Evolutionary conservation across 2,888 invertebrate genomes (phyloP).

Genomic region (Cenopis cana): DNA sequence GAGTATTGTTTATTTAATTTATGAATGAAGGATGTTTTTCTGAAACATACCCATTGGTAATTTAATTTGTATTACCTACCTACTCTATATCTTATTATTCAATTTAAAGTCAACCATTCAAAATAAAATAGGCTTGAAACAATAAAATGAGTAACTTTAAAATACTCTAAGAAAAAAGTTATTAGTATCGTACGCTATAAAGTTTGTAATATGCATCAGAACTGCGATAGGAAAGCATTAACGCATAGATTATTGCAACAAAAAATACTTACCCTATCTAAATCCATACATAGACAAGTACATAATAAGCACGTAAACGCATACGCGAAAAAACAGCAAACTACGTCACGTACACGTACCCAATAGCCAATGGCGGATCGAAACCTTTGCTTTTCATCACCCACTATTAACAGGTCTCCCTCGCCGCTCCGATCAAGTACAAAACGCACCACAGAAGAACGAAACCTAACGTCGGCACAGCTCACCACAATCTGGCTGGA

Average conservation of each 20-base stretch:
- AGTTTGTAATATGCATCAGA: not conserved
- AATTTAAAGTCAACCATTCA: too few species aligned
- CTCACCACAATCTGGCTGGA: not conserved
- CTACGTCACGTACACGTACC: slow-evolving; percentile 75
- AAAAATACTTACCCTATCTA: not conserved
- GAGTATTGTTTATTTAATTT: too few species aligned
- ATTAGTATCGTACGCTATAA: not conserved
- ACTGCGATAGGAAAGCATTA: not conserved
- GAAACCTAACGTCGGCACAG: slow-evolving; percentile 20
- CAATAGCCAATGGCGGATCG: slow-evolving; percentile 80
- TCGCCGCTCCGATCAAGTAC: slow-evolving; percentile 47
- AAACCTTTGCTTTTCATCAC: slow-evolving; percentile 64
- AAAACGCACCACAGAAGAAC: slow-evolving; percentile 39
- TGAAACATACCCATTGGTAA: too few species aligned
- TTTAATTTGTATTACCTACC: too few species aligned
- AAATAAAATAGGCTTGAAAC: too few species aligned
- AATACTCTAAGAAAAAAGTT: too few species aligned
- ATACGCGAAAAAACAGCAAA: slow-evolving; percentile 76
- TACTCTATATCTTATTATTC: too few species aligned
- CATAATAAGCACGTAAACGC: slow-evolving; percentile 53
- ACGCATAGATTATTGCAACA: not conserved
- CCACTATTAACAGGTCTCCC: slow-evolving; percentile 52
- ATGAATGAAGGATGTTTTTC: too few species aligned
- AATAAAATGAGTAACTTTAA: too few species aligned
- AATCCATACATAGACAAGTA: slow-evolving; percentile 27